Conservation (phyloP, 1,140 invertebrate species). For the Alviniconcha marisindica region DNA sequence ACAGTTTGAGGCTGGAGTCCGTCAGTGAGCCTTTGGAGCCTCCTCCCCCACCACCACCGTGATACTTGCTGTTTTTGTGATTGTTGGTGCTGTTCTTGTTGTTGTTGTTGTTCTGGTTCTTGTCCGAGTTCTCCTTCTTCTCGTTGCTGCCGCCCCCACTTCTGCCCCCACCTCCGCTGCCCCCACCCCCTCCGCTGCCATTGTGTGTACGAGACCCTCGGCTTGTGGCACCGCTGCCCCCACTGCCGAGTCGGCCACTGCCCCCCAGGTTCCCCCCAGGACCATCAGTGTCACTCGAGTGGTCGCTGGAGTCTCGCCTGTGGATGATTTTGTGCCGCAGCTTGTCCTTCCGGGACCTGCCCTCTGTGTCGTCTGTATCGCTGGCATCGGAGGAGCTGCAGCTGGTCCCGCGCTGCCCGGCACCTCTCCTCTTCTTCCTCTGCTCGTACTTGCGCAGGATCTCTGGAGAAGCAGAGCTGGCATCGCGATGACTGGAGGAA, state of each 20-base stretch:
- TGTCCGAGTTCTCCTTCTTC: constrained; percentile 48
- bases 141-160: constrained; percentile 42
- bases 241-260: constrained; percentile 45
- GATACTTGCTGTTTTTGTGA: constrained; percentile 33
- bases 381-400: constrained; percentile 93
- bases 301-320: constrained; percentile 73
- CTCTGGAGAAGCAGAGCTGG: constrained; percentile 72
- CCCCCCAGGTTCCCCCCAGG: constrained; percentile 57
- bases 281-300: constrained; percentile 75
- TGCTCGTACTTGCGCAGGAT: constrained; percentile 80
- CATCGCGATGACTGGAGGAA: constrained; percentile 14
- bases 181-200: constrained; percentile 35
- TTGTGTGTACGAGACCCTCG: constrained; percentile 4
- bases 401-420: constrained; percentile 88
- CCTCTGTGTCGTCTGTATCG: constrained; percentile 89
- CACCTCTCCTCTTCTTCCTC: constrained; percentile 80
- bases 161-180: constrained; percentile 37
- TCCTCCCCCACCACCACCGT: background rate
- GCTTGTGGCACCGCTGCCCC: constrained; percentile 42
- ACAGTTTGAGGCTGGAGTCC: constrained; percentile 22
- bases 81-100: constrained; percentile 37
- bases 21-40: constrained; percentile 25
- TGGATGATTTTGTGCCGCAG: constrained; percentile 77
- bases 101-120: constrained; percentile 39
- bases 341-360: constrained; percentile 87